These are phyloP conservation scores for Oscheius myriophilus DNA, from an alignment of 2,888 invertebrate species.

Conservation along the genomic window DNA sequence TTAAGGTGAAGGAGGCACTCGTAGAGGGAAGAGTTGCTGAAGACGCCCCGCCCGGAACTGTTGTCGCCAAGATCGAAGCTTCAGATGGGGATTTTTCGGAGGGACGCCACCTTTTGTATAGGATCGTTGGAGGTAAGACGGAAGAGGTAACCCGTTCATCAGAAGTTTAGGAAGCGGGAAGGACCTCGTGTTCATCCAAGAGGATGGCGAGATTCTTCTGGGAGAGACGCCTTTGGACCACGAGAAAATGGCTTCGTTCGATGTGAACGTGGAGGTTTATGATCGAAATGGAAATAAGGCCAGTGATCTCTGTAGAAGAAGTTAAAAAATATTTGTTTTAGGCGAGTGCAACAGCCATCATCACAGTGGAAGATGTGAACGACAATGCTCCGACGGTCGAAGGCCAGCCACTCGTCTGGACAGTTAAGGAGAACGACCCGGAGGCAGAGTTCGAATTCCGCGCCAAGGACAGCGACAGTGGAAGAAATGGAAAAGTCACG, in stretches of 20 bases:
- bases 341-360: slow-evolving; percentile 40
- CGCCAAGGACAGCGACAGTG: slow-evolving; percentile 28
- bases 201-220: slow-evolving; percentile 56
- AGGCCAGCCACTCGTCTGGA: slow-evolving; percentile 48
- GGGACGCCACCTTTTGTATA: slow-evolving; percentile 44
- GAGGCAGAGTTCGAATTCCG: slow-evolving; percentile 34
- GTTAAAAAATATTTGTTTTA: background rate
- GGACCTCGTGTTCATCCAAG: slow-evolving; percentile 55
- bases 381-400: slow-evolving; percentile 40
- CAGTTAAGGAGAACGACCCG: slow-evolving; percentile 43
- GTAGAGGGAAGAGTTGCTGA: slow-evolving; percentile 31
- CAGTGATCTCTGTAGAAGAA: slow-evolving; percentile 15
- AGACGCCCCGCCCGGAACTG: slow-evolving; percentile 39
- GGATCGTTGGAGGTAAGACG: slow-evolving; percentile 44
- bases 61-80: slow-evolving; percentile 55
- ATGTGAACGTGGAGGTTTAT: slow-evolving; percentile 47
- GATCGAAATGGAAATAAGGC: slow-evolving; percentile 50
- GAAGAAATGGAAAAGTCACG: slow-evolving; percentile 22
- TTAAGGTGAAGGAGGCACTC: slow-evolving; percentile 19
- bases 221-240: slow-evolving; percentile 35
- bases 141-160: background rate
- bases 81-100: slow-evolving; percentile 56
- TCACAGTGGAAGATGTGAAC: slow-evolving; percentile 36
- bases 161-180: slow-evolving; percentile 40
- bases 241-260: slow-evolving; percentile 38